Evolutionary conservation across 1,140 invertebrate genomes (phyloP).

Genomic region (Caenorhabditis inopinata): DNA sequence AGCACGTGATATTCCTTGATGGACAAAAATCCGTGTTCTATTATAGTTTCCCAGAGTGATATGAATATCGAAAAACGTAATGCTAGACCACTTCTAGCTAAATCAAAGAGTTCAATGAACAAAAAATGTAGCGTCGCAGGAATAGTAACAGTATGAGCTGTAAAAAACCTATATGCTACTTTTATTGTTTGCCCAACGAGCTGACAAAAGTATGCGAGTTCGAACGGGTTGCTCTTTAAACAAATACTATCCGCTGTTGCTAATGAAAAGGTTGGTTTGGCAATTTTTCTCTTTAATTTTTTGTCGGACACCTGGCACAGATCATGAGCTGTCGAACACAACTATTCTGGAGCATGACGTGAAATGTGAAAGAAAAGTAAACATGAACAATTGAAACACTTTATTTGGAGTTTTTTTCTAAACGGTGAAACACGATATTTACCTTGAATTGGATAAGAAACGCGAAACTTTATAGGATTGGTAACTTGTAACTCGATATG

Average conservation of each 20-base stretch:
- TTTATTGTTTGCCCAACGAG: not conserved
- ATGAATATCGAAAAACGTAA: not conserved
- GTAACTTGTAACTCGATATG: not conserved
- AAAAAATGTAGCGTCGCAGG: not conserved
- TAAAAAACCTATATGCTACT: slow-evolving; percentile 14
- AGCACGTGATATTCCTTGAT: too few relatives aligned
- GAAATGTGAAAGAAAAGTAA: not conserved
- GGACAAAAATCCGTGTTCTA: not conserved
- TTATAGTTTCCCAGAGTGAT: not conserved
- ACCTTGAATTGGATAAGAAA: not conserved
- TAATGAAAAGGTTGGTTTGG: slow-evolving; percentile 1
- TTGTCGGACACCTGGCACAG: slow-evolving; percentile 3
- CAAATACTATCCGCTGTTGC: not conserved
- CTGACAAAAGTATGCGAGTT: slow-evolving; percentile 3
- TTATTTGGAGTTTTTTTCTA: not conserved
- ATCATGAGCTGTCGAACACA: not conserved
- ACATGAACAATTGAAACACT: not conserved
- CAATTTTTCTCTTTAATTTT: not conserved
- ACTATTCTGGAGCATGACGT: not conserved
- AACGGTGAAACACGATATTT: not conserved
- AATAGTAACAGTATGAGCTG: slow-evolving; percentile 22
- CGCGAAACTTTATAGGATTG: not conserved
- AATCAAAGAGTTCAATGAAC: not conserved
- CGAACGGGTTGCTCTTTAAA: slow-evolving; percentile 25
- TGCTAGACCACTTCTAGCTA: not conserved